phyloP scores from a whole-genome alignment of 2,797 vertebrate species.

The Acestrorhynchus altus region DNA sequence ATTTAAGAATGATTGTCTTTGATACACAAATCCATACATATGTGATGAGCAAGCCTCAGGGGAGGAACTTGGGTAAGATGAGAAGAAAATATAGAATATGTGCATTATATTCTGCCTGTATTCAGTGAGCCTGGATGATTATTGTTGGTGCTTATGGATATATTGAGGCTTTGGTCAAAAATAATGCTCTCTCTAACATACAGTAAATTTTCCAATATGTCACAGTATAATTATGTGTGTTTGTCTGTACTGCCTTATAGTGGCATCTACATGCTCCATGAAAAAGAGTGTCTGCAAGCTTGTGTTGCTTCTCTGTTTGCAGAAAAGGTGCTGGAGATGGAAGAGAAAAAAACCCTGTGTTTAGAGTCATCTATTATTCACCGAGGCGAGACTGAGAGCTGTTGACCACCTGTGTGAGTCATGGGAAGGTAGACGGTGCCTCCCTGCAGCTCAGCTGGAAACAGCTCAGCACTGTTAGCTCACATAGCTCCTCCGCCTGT shows the following conservation, averaged over 20 bases:
- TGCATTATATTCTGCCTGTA: too few relatives aligned
- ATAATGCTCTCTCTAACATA: too few relatives aligned
- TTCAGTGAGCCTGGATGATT: too few relatives aligned
- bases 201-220: too few relatives aligned
- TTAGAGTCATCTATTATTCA: conserved; percentile 52
- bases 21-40: too few relatives aligned
- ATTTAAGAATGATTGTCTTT: too few relatives aligned
- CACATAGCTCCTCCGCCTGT: conserved; percentile 36
- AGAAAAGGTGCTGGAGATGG: conserved; percentile 7
- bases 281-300: too few relatives aligned
- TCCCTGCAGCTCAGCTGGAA: conserved; percentile 46
- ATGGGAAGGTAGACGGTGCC: conserved; percentile 36
- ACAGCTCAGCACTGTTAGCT: conserved; percentile 39
- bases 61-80: too few relatives aligned
- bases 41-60: too few relatives aligned
- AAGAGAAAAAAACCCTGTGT: conserved; percentile 26
- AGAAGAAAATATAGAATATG: too few relatives aligned
- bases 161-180: not conserved
- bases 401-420: conserved; percentile 60
- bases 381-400: conserved; percentile 46
- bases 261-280: not conserved
- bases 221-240: too few relatives aligned
- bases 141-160: not conserved
- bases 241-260: not conserved
- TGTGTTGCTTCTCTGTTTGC: conserved; percentile 3